A percentile compares a stretch with the other conserved stretches of the same genome.
Conservation (phyloP, 2,113 vertebrate species). For the Petrocephalus microphthalmus region DNA sequence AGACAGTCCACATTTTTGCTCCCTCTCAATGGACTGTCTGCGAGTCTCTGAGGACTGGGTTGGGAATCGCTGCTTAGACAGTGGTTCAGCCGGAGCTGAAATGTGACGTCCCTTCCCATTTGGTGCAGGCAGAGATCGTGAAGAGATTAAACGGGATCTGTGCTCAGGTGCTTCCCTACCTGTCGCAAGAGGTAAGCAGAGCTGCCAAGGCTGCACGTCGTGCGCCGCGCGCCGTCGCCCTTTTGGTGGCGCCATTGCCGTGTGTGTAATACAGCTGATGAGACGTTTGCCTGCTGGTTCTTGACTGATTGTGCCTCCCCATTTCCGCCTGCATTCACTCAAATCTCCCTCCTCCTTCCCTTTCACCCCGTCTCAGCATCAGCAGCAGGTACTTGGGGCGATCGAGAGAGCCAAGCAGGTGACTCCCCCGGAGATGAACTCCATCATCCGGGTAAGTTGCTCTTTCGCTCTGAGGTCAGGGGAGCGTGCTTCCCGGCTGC, state of each 20-base stretch:
- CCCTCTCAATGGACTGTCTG: no score
- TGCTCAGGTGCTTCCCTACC: conserved; percentile 94
- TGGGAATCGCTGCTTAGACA: not conserved
- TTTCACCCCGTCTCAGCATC: not conserved
- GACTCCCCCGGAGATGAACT: conserved; percentile 92
- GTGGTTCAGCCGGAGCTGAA: not conserved
- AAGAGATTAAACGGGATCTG: conserved; percentile 97
- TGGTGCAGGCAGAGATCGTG: conserved; percentile 84
- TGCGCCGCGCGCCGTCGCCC: not conserved
- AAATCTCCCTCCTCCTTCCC: conserved; percentile 34
- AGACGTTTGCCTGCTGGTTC: not conserved
- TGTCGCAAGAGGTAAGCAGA: conserved; percentile 86
- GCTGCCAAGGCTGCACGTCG: not conserved
- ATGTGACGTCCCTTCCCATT: not conserved
- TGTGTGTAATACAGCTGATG: not conserved
- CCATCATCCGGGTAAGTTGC: conserved; percentile 84
- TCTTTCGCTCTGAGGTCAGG: not conserved
- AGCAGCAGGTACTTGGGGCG: conserved; percentile 94
- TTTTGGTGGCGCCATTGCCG: not conserved
- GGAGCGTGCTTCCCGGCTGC: not conserved
- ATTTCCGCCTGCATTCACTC: conserved; percentile 34
- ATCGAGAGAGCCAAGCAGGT: conserved; percentile 97
- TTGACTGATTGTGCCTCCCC: conserved; percentile 45
- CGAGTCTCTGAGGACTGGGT: no score
- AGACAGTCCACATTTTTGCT: no score